Percentiles rank a stretch among this genome's conserved stretches.
Evolutionary conservation across 2,888 invertebrate species (phyloP).

Genomic region (Phanerotoma sp.): DNA sequence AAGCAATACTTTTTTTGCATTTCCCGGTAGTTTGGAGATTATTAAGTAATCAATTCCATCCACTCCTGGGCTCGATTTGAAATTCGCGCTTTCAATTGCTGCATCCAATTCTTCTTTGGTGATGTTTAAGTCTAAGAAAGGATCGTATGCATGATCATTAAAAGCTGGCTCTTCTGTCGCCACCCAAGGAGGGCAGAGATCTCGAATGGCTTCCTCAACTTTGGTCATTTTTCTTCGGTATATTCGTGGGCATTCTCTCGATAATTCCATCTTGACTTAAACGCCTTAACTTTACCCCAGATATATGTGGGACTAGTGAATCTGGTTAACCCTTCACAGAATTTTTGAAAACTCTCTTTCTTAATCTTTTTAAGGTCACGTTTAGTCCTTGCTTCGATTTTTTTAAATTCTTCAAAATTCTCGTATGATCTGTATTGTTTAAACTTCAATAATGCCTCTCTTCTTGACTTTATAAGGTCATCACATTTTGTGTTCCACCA

Average conservation of each 20-base stretch:
- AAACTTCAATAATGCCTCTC: background rate
- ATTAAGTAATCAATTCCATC: slow-evolving; percentile 14
- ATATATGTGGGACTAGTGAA: slow-evolving; percentile 11
- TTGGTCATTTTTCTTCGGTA: background rate
- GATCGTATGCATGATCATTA: too few relatives aligned
- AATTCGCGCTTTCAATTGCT: background rate
- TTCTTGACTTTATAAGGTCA: background rate
- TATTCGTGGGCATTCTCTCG: background rate
- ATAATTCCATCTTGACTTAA: slow-evolving; percentile 14
- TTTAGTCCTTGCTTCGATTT: background rate
- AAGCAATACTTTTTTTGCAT: background rate
- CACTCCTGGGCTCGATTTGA: slow-evolving; percentile 1
- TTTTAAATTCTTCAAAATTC: background rate
- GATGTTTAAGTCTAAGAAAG: background rate
- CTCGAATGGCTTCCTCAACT: background rate
- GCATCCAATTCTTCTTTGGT: background rate
- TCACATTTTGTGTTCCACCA: slow-evolving; percentile 2
- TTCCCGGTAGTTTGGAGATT: background rate
- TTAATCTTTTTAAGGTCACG: slow-evolving; percentile 8
- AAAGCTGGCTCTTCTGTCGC: background rate
- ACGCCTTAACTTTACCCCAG: slow-evolving; percentile 17
- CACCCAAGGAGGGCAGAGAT: slow-evolving; percentile 7
- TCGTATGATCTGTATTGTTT: background rate
- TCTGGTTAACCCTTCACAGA: slow-evolving; percentile 11
- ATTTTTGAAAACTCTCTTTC: slow-evolving; percentile 3